Evolutionary conservation across 2,888 invertebrate genomes (phyloP).

Genomic region (Drosophila subquinaria): DNA sequence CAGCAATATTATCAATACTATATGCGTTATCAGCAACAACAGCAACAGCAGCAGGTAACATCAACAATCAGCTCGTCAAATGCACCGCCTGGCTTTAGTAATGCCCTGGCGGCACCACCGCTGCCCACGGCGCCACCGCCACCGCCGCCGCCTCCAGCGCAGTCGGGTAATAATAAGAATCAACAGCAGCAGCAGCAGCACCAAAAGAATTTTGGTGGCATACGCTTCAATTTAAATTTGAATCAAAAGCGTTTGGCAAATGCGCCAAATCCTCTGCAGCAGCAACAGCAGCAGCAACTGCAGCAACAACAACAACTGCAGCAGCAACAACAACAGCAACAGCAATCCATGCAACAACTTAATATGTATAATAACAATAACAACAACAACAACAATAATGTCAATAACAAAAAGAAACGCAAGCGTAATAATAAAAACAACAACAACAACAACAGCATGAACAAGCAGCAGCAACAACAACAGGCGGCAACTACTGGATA

Average conservation of each 20-base stretch:
- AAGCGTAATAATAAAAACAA: conserved; percentile 88
- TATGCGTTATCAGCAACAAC: conserved; percentile 79
- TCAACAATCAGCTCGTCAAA: conserved; percentile 82
- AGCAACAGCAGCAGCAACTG: conserved; percentile 45
- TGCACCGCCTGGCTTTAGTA: conserved; percentile 86
- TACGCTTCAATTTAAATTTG: conserved; percentile 87
- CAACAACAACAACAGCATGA: conserved; percentile 32
- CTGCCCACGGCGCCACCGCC: conserved; percentile 80
- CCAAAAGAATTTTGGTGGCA: conserved; percentile 86
- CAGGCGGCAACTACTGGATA: conserved; percentile 12
- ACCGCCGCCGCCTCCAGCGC: conserved; percentile 82
- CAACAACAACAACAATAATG: conserved; percentile 42
- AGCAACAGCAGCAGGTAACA: conserved; percentile 72
- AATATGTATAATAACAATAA: conserved; percentile 52
- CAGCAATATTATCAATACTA: conserved; percentile 84
- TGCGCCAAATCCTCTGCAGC: conserved; percentile 83
- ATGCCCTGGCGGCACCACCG: conserved; percentile 85
- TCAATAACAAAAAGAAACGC: conserved; percentile 89
- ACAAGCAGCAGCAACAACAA: conserved; percentile 84
- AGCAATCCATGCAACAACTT: conserved; percentile 48
- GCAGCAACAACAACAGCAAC: conserved; percentile 43
- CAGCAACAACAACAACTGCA: conserved; percentile 59
- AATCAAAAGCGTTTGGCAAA: conserved; percentile 84
- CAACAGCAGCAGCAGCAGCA: conserved; percentile 49
- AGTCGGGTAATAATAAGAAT: conserved; percentile 48